Conservation (phyloP, 1,140 invertebrate species). For the Cyclargus thomasi region DNA sequence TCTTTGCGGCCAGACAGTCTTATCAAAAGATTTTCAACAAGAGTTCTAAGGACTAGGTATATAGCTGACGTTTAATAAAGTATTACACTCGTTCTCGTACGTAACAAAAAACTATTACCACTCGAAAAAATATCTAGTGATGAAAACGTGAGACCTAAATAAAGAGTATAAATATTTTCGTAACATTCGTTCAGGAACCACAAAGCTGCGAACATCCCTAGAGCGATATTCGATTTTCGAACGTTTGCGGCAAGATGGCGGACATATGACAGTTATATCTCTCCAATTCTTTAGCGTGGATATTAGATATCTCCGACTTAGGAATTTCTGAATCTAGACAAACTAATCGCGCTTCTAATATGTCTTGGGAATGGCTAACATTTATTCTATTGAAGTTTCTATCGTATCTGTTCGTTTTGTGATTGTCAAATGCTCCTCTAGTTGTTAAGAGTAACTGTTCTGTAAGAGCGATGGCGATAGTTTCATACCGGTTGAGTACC, state of each 20-base stretch:
- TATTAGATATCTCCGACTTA: slow-evolving; percentile 50
- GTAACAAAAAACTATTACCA: neutral
- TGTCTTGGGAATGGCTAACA: neutral
- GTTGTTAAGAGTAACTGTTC: too few species aligned
- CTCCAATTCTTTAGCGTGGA: slow-evolving; percentile 66
- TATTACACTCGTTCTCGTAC: too few species aligned
- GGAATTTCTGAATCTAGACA: slow-evolving; percentile 32
- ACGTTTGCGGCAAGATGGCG: slow-evolving; percentile 65
- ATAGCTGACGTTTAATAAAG: too few species aligned
- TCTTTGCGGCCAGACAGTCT: too few species aligned
- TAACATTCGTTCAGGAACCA: slow-evolving; percentile 21
- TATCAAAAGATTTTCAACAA: too few species aligned
- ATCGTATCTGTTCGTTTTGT: neutral
- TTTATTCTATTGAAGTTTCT: neutral
- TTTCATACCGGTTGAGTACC: too few species aligned
- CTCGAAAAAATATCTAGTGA: neutral
- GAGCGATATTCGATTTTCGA: slow-evolving; percentile 56
- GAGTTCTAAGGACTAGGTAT: too few species aligned
- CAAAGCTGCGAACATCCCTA: slow-evolving; percentile 44
- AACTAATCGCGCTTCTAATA: slow-evolving; percentile 5
- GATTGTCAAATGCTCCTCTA: neutral
- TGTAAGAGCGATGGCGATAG: too few species aligned
- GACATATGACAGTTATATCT: slow-evolving; percentile 56
- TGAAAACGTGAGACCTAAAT: neutral
- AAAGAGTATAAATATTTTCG: slow-evolving; percentile 9